Percentiles rank a stretch among this genome's conserved stretches.
phyloP scores from a whole-genome alignment of 2,797 vertebrate genomes.

The Oophaga sylvatica region DNA sequence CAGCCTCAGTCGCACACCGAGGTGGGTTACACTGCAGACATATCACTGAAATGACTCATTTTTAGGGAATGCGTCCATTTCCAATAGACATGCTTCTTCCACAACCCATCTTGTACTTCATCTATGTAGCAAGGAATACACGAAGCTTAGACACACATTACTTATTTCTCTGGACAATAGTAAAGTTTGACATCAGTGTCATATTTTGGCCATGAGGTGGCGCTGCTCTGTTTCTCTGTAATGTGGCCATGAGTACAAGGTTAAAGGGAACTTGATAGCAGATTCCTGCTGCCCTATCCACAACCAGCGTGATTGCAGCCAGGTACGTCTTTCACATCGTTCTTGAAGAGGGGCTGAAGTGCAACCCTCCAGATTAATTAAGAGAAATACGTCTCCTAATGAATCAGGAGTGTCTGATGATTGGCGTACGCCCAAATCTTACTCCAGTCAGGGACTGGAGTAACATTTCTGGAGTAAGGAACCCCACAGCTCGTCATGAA shows the following conservation, averaged over 20 bases:
- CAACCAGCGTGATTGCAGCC: not conserved
- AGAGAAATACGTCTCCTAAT: no score
- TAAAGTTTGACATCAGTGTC: not conserved
- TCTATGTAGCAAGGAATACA: not conserved
- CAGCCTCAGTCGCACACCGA: slow-evolving; percentile 72
- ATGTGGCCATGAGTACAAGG: not conserved
- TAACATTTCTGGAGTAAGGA: no score
- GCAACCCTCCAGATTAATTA: no score
- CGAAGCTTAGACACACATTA: not conserved
- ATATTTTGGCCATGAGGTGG: not conserved
- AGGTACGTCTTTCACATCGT: no score
- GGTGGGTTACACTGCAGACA: slow-evolving; percentile 64
- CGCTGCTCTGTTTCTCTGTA: not conserved
- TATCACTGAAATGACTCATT: not conserved
- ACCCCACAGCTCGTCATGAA: no score
- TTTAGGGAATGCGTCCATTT: not conserved
- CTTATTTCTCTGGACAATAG: not conserved
- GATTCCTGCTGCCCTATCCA: no score
- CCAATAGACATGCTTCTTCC: not conserved
- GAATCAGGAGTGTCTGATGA: no score
- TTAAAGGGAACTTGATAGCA: not conserved
- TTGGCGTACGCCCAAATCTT: no score
- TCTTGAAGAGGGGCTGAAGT: no score
- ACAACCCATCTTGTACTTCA: not conserved
- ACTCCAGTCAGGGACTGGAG: no score